These are phyloP conservation scores for Acanthosepion esculentum DNA, from an alignment of 2,888 invertebrate species.

Conservation along the genomic window DNA sequence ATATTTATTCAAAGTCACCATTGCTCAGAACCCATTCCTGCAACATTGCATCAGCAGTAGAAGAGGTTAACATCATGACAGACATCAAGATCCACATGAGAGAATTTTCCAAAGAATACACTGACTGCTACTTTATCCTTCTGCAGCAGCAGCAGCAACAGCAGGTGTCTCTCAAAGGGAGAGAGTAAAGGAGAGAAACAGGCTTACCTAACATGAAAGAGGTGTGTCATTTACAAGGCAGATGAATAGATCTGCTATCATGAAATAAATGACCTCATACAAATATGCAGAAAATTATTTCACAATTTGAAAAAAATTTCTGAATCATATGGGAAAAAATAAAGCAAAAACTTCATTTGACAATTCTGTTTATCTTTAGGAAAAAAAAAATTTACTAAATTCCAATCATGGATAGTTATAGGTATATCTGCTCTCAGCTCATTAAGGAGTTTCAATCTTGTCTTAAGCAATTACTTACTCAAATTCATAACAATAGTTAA, in stretches of 20 bases:
- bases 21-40: constrained; percentile 22
- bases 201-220: background rate
- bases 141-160: background rate
- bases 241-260: too few relatives aligned
- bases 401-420: too few relatives aligned
- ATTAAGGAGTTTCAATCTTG: background rate
- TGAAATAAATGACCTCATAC: too few relatives aligned
- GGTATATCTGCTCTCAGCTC: background rate
- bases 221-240: background rate
- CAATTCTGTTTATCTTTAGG: too few relatives aligned
- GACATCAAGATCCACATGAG: background rate
- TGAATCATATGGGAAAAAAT: too few relatives aligned
- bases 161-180: background rate
- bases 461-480: background rate
- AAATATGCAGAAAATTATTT: too few relatives aligned
- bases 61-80: constrained; percentile 13
- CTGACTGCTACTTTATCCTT: constrained; percentile 6
- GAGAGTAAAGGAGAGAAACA: background rate
- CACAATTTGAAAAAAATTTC: too few relatives aligned
- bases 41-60: background rate
- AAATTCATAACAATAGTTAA: too few relatives aligned
- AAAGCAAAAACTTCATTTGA: too few relatives aligned
- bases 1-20: constrained; percentile 17
- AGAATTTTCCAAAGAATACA: background rate
- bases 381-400: too few relatives aligned